Evolutionary conservation across 2,888 invertebrate genomes (phyloP), one percentile per base, ranked within the genome.

Genomic region (Xylota sylvarum): DNA sequence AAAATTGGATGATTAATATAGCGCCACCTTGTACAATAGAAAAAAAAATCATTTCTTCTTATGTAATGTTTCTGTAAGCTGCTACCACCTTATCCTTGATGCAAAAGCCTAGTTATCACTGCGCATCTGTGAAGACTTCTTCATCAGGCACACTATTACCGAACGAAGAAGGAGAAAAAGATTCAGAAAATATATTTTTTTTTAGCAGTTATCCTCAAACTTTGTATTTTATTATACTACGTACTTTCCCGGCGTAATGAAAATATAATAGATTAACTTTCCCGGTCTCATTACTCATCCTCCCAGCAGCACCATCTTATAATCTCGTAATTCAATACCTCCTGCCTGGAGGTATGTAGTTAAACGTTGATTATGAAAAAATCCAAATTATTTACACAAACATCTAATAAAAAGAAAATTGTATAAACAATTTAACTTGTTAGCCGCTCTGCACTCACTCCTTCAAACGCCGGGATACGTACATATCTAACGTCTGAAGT

Each of bases 331-430:
- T 60, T 37, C 27, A 72, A 60, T 60, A 40, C 12, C 48, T 17
- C 60, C 60, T 40, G 2, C 64, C 30, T 14, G 9, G n/a, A n/a
- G n/a, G 9, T 14, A 0, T 23, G 7, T 19, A 14, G 17, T 2
- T 5, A 50, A 23, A 40, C 37, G 40, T 52, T 67, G 52, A 74
- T 81, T 35, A 43, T 10, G 7, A 35, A 65, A 58, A 50, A 73
- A 62, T 62, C 30, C 37, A 62, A 76, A 64, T 55, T 67, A 65
- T 65, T 69, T 62, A 48, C 46, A 56, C 56, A 69, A 82, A 56
- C 62, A 76, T 82, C 37, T 56, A 79, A 79, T 46, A 80, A 82
- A 77, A 69, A 81, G n/a, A 74, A 65, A 65, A 60, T 19, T 60
- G 52, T 58, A 58, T 72, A 72, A 83, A 72, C 77, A 50, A 64